These are phyloP conservation scores for Caenorhabditis sp. DNA, from an alignment of 2,888 invertebrate species.

Conservation along the genomic window DNA sequence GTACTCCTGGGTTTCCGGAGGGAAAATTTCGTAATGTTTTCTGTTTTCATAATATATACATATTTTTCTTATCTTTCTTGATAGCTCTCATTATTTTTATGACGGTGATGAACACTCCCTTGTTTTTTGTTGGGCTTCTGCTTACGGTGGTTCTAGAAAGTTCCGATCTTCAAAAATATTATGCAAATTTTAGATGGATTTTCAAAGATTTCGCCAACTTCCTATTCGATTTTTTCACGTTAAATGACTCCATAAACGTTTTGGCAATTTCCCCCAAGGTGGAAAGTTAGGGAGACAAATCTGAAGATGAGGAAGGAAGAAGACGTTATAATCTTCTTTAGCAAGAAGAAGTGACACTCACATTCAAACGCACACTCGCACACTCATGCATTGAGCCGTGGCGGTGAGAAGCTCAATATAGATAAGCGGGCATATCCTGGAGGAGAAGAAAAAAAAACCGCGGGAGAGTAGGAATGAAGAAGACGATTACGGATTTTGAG, in stretches of 20 bases:
- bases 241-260: neutral
- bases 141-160: conserved; percentile 13
- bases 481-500: conserved; percentile 44
- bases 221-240: neutral
- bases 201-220: conserved; percentile 1
- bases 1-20: conserved; percentile 13
- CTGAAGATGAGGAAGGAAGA: conserved; percentile 17
- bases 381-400: conserved; percentile 25
- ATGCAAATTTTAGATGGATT: neutral
- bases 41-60: too few species aligned
- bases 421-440: conserved; percentile 37
- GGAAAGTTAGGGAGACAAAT: neutral
- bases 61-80: conserved; percentile 1
- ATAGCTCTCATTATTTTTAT: conserved; percentile 2
- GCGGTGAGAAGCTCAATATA: conserved; percentile 39
- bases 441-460: conserved; percentile 1
- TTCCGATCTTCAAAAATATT: conserved; percentile 2
- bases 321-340: conserved; percentile 59
- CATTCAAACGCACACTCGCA: conserved; percentile 28
- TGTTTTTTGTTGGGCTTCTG: conserved; percentile 22
- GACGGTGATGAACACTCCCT: neutral
- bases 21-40: conserved; percentile 34
- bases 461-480: conserved; percentile 13
- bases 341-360: conserved; percentile 18
- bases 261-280: neutral